phyloP scores from a whole-genome alignment of 64 coral and sea anemone genomes.

The Porites lutea region DNA sequence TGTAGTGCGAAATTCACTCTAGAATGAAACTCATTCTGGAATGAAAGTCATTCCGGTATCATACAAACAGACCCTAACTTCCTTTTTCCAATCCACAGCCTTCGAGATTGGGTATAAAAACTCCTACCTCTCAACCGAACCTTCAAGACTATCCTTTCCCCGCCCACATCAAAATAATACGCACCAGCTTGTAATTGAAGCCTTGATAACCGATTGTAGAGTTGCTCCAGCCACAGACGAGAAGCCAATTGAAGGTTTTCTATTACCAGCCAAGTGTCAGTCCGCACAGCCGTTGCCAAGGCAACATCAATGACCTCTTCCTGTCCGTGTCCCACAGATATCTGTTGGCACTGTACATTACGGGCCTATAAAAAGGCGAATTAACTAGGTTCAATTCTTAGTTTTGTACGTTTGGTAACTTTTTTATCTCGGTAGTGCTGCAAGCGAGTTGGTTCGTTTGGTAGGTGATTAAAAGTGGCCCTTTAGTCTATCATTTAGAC shows the following conservation, averaged over 20 bases:
- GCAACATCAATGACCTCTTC: slow-evolving; percentile 87
- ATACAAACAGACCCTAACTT: too few species aligned
- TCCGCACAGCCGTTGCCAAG: slow-evolving; percentile 87
- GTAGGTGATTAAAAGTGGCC: too few species aligned
- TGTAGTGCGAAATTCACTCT: too few species aligned
- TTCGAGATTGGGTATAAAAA: too few species aligned
- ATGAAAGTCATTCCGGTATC: too few species aligned
- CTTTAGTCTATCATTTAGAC: too few species aligned
- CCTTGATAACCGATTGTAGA: slow-evolving; percentile 90
- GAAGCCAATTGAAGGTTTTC: slow-evolving; percentile 91
- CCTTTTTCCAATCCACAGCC: too few species aligned
- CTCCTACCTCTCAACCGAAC: background rate
- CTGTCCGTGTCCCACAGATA: slow-evolving; percentile 84
- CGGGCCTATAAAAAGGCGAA: slow-evolving; percentile 53
- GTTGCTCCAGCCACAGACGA: slow-evolving; percentile 73
- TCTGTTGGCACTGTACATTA: slow-evolving; percentile 75
- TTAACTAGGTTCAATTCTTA: too few species aligned
- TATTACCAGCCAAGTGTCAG: slow-evolving; percentile 90
- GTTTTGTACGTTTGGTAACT: too few species aligned
- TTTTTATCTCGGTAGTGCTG: too few species aligned
- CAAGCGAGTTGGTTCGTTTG: too few species aligned
- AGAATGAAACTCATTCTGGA: too few species aligned
- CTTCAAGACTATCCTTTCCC: background rate
- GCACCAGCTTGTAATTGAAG: slow-evolving; percentile 92
- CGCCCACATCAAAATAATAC: background rate